Evolutionary conservation across 2,888 invertebrate species (phyloP).

Genomic region (Pandemis corylana): DNA sequence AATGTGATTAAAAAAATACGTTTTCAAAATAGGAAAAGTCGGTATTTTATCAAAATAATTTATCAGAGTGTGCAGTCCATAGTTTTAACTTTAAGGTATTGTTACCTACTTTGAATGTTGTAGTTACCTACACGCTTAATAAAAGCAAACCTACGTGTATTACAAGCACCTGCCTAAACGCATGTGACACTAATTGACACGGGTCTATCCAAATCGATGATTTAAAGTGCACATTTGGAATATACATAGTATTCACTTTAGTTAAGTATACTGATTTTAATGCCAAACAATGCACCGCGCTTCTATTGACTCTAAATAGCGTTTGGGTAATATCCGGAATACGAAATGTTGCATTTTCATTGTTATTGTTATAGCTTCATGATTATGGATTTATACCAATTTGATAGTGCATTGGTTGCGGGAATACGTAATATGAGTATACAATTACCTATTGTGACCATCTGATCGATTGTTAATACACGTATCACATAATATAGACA

Average conservation of each 20-base stretch:
- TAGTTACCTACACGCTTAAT: not conserved
- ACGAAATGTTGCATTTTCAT: conserved; percentile 19
- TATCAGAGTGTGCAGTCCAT: not conserved
- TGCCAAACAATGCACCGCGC: conserved; percentile 30
- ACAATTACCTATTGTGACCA: not conserved
- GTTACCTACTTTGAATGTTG: not conserved
- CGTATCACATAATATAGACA: not conserved
- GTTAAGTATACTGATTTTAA: conserved; percentile 21
- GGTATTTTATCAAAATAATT: no score
- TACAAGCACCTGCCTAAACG: not conserved
- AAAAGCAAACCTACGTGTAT: not conserved
- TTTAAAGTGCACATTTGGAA: conserved; percentile 32
- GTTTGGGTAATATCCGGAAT: conserved; percentile 29
- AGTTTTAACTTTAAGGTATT: not conserved
- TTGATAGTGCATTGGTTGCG: not conserved
- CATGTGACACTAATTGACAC: conserved; percentile 22
- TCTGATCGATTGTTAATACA: not conserved
- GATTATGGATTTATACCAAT: conserved; percentile 14
- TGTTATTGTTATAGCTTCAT: conserved; percentile 30
- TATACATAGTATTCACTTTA: conserved; percentile 37
- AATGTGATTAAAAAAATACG: no score
- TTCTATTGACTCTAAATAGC: conserved; percentile 38
- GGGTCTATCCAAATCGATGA: conserved; percentile 26
- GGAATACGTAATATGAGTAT: not conserved
- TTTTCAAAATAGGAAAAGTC: no score